Base-by-base conservation (phyloP, 92 coral and sea anemone species). In the Palythoa grandiflora region DNA sequence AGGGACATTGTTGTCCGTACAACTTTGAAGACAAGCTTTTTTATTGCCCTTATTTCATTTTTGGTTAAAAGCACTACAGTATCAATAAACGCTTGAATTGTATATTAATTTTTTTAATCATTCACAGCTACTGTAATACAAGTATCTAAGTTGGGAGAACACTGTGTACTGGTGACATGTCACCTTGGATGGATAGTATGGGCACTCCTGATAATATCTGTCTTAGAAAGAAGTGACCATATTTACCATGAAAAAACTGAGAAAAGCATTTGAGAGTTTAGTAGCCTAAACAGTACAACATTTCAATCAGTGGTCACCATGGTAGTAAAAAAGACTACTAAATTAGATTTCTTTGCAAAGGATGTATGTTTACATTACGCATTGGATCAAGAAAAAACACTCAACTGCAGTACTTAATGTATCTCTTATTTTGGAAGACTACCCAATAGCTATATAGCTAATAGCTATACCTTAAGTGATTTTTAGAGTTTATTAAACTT, bases 31-130 rank as follows among this genome's bases (percentile, higher is more conserved):
- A 89, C 89, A n/a, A 89, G 59, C 68, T 71, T 79, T 71, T 78
- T 78, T 2, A 87, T 84, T 51, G 90, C 92, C 80, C 9, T 85
- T 1, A 89, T 85, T 16, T 90, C 83, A 79, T 90, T 80, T 80
- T 90, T 86, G 47, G 89, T 87, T 38, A 81, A 73, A 9, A 87
- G 87, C 54, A 80, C 77, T 73, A 88, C 86, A 37, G 78, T 66
- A 48, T 80, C 88, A 78, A 71, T 55, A 63, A 77, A 68, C 83
- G 73, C 88, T 87, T 39, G 20, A 89, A 71, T 51, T 10, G 11
- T 39, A 78, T 8, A 11, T 63, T 63, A 28, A 28, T 28, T 52
- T 63, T 63, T 63, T 12, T 1, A 63, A 63, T 63, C 70, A 63
- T 63, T 63, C 70, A 63, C 70, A 63, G 70, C 70, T 63, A 63